Base-by-base conservation (phyloP, 2,888 invertebrate species). In the Heteropelma amictum region DNA sequence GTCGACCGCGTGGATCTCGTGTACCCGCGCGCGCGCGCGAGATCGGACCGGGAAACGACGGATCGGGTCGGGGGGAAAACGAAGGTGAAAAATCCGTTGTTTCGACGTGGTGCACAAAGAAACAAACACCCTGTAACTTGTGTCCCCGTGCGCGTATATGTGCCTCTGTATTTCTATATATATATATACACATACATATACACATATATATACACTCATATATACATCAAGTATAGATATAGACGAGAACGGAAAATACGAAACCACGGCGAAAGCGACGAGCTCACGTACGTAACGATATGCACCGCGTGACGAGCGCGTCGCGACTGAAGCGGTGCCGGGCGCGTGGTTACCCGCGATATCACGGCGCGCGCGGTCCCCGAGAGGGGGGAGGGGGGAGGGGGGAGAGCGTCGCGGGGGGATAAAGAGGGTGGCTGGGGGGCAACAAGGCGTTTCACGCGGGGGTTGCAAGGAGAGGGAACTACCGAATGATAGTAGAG, bases 251-350 rank as follows among this genome's bases (percentile, higher is more conserved):
- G 58, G 51, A 53, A 45, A 49, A 53, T 23, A 35, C 45, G 65
- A 51, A 73, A 79, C 74, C 78, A 78, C 79, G 76, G 77, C 80
- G 77, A 71, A 75, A 71, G 79, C 79, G 81, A 67, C 83, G 80
- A 81, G 81, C 78, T 78, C 80, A 78, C 79, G 64, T 65, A 77
- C 77, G 74, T 77, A 73, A 85, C 87, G 87, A 87, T 81, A 82
- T 86, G 83, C 85, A 88, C 87, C 88, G 89, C 86, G 88, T 88
- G 89, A 86, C 85, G 87, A 86, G 86, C 89, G 90, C 87, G 89
- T 89, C 84, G 89, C 90, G 84, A 89, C 86, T 89, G 90, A 88
- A n/a, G 81, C 86, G 85, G 76, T 86, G 84, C 81, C 86, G 83
- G 84, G 83, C 82, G 82, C 82, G 83, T 82, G 86, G 86, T 84